Evolutionary conservation across 2,113 vertebrate genomes (phyloP).

Genomic region (Scartelaos histophorus): DNA sequence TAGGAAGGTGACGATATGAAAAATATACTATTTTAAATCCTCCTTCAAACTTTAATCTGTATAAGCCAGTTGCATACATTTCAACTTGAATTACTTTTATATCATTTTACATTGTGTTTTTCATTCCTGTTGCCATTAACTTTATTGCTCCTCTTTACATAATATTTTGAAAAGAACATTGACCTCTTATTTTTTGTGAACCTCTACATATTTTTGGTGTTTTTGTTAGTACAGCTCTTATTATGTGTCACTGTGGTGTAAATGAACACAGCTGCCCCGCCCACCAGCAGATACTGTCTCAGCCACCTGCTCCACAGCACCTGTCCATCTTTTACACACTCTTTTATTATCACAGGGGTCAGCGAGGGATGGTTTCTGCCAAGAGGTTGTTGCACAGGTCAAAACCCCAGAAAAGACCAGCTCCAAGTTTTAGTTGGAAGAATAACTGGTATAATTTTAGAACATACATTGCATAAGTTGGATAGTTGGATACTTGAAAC

Average conservation of each 20-base stretch:
- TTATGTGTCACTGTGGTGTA: slow-evolving; percentile 55
- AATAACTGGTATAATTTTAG: background rate
- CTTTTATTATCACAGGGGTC: slow-evolving; percentile 33
- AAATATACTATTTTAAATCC: background rate
- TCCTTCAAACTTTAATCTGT: too few species aligned
- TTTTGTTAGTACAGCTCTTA: slow-evolving; percentile 17
- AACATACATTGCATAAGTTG: background rate
- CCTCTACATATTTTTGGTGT: background rate
- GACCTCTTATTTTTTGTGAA: background rate
- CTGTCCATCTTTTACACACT: slow-evolving; percentile 47
- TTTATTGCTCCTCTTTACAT: background rate
- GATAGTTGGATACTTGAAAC: too few species aligned
- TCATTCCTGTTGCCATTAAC: background rate
- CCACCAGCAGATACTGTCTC: background rate
- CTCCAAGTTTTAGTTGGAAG: background rate
- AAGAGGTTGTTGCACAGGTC: slow-evolving; percentile 35
- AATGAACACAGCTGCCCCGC: slow-evolving; percentile 33
- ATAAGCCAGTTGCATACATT: background rate
- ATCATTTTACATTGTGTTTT: background rate
- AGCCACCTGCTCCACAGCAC: slow-evolving; percentile 53
- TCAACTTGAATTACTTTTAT: background rate
- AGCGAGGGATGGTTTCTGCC: slow-evolving; percentile 33
- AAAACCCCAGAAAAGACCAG: background rate
- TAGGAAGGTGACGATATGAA: too few species aligned
- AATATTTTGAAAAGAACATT: background rate